Evolutionary conservation across 2,797 vertebrate species (phyloP), one percentile per base, ranked within the genome.

Genomic region (Poecilia velifera): DNA sequence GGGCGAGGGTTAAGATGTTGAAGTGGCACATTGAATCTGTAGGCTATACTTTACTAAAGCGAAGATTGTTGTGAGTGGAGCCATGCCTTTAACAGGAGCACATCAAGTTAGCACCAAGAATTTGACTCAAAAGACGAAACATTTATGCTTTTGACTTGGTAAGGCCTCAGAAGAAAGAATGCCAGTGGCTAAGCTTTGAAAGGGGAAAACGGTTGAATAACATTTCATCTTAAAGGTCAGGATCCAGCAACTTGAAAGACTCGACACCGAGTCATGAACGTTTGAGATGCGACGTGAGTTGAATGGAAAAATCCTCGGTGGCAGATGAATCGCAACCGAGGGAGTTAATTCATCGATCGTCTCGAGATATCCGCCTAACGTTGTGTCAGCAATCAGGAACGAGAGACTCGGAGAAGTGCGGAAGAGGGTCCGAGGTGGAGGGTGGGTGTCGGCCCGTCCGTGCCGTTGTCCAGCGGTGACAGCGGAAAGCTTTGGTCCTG

Each of bases 401-500:
- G 16, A 25, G 16, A 25, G 74, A 28, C 31, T 49, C 2, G 1
- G 45, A 76, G 20, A 34, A 71, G 64, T 43, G 49, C 59, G 43
- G 66, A 70, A 71, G n/a, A 71, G 41, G 41, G 68, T 43, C 68
- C 10, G 41, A 71, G 76, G 45, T 47, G 53, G 20, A 34, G 81
- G 80, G 55, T 73, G 81, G 80, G 55, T 73, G 82, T 88, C 81
- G 73, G 87, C 47, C 68, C 57, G 87, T 86, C 86, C 81, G 84
- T 46, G 82, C 76, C 72, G 84, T 25, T 85, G 89, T 90, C 87
- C 90, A 88, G 90, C 47, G 70, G 88, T 89, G 90, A 91, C 90
- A 88, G 89, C 70, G 66, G 83, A 91, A 53, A 88, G 89, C 87
- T 91, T 91, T 89, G 91, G 87, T 91, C 80, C 86, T 91, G 92